Evolutionary conservation across 2,113 vertebrate genomes (phyloP), one percentile per base, ranked within the genome.

Genomic region (Syngnathus scovelli): DNA sequence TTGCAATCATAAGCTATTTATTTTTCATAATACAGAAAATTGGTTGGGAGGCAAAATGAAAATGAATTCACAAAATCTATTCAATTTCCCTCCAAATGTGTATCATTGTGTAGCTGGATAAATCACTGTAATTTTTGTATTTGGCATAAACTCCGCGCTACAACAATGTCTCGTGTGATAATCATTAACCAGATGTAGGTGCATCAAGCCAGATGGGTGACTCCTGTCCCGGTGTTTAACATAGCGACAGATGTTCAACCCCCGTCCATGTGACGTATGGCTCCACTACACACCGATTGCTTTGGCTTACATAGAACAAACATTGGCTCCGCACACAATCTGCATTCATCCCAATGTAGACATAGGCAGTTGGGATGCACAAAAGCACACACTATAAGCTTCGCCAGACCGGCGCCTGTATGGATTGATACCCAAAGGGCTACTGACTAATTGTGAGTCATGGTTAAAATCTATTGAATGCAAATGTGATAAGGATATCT

Each of bases 391-490:
- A 44, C 43, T 49, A 5, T 72, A 51, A 51, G 52, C 61, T 67
- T 68, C 56, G 60, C 16, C 33, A 60, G 8, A 36, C 37, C 51
- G 23, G 44, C 59, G 61, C 49, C 68, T 21, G 46, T 69, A 68
- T 69, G 66, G 69, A 70, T 60, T 72, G 37, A 11, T 60, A 38
- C 70, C 71, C 59, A 69, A 51, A 69, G 46, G 71, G 64, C 71
- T 82, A 63, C 56, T 75, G 73, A 76, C 67, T 84, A 78, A 81
- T 71, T 77, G 48, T 59, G 65, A 80, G 74, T 80, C 80, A 79
- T 62, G 67, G 74, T 67, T 71, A 48, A 69, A 85, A 81, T 82
- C 62, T 37, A 64, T 2, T 77, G 7, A 62, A 72, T 69, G 61
- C 65, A 59, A 75, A 60, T 1, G 38, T 55, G 27, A 61, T 59